Conservation (phyloP, 2,888 invertebrate genomes). For the Sesamia inferens region DNA sequence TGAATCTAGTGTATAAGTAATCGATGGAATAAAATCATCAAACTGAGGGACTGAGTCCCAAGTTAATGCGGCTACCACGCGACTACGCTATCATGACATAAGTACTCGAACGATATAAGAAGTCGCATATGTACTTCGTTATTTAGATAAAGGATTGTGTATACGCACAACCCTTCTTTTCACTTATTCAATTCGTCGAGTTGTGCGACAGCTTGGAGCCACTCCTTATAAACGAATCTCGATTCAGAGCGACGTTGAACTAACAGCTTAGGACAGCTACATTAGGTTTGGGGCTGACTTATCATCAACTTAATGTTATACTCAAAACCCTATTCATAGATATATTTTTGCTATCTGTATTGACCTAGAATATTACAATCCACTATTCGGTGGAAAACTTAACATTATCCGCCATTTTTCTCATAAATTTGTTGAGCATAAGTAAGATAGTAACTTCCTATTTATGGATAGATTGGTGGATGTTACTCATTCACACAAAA, state of each 20-base stretch:
- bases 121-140: neutral
- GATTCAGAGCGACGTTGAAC: neutral
- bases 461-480: no score
- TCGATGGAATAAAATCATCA: slow-evolving; percentile 1
- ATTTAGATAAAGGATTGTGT: neutral
- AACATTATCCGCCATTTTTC: neutral
- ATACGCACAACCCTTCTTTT: neutral
- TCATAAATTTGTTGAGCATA: neutral
- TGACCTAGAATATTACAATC: neutral
- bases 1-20: no score
- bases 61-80: neutral
- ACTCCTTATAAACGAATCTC: neutral
- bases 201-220: neutral
- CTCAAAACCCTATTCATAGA: no score
- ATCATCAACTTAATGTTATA: neutral
- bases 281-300: neutral
- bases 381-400: neutral
- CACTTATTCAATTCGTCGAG: no score
- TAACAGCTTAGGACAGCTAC: neutral
- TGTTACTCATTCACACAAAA: no score
- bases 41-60: neutral
- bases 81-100: neutral
- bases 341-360: neutral
- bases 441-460: no score
- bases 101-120: neutral